Evolutionary conservation across 2,113 vertebrate genomes (phyloP).

Genomic region (Atractosteus spatula): DNA sequence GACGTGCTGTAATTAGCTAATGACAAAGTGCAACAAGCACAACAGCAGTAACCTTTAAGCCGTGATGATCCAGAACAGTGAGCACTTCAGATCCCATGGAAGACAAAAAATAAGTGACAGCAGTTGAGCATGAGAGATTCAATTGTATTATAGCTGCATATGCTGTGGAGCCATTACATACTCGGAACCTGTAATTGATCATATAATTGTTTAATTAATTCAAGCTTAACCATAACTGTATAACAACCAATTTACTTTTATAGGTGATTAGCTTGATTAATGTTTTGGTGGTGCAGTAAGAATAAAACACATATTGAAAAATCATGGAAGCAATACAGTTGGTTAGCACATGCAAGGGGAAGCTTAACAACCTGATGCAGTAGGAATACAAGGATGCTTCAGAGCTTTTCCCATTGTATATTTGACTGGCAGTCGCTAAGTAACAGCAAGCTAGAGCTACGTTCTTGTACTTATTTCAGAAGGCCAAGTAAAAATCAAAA

Average conservation of each 20-base stretch:
- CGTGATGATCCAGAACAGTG: no score
- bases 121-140: constrained; percentile 1
- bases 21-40: no score
- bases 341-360: neutral
- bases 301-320: constrained; percentile 14
- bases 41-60: no score
- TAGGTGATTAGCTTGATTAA: constrained; percentile 25
- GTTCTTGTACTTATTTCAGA: constrained; percentile 3
- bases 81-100: no score
- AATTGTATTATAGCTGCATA: constrained; percentile 15
- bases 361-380: neutral
- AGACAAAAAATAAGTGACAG: no score
- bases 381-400: no score
- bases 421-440: neutral
- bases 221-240: constrained; percentile 11
- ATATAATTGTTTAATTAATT: constrained; percentile 25
- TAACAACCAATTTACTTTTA: constrained; percentile 18
- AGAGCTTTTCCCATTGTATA: neutral
- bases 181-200: constrained; percentile 18
- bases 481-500: neutral
- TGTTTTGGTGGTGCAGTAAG: constrained; percentile 10
- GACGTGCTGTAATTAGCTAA: no score
- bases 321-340: neutral
- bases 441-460: neutral
- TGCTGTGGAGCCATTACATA: constrained; percentile 9